Evolutionary conservation across 2,888 invertebrate genomes (phyloP), one percentile per base, ranked within the genome.

Genomic region (Chrysomela aeneicollis): DNA sequence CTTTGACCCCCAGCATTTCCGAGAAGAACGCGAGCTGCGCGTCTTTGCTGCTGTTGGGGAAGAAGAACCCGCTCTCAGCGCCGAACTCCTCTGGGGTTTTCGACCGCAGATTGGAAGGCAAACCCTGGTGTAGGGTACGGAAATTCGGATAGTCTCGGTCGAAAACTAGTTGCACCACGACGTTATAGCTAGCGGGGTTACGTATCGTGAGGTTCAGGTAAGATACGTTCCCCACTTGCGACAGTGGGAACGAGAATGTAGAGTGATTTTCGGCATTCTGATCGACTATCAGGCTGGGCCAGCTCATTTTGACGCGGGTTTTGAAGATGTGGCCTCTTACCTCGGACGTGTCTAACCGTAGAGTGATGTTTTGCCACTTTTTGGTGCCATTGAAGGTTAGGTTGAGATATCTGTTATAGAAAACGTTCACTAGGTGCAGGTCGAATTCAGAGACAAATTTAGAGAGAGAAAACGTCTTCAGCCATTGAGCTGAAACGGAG

Each of bases 321-420:
- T 87, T 81, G 78, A 91, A 88, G 77, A 88, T 84, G 78, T 91
- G 88, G 66, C 89, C 88, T 67, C 86, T 82, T 58, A 87, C 85
- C 76, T 91, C 90, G 53, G 87, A 88, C 2, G 94, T 94, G 81
- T 94, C 92, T 76, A 94, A 78, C 67, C 88, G 86, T 78, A 94
- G 86, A 19, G 92, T 89, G 57, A 92, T 82, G 81, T 93, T 93
- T 75, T 88, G 86, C 83, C 88, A 87, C 69, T 79, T 78, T 61
- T 82, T 81, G 58, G 81, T 77, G 47, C 83, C 83, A 71, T 84
- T 83, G 12, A 82, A 78, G 21, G 85, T 84, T 57, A 84, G 75
- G 75, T 87, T 87, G 66, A 85, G 79, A 74, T 85, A 92, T 67
- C 88, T 86, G 67, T 86, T 85, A 73, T 88, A 87, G 66, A 89